Conservation (phyloP, 1,140 invertebrate genomes). For the Pogonomyrmex barbatus region DNA sequence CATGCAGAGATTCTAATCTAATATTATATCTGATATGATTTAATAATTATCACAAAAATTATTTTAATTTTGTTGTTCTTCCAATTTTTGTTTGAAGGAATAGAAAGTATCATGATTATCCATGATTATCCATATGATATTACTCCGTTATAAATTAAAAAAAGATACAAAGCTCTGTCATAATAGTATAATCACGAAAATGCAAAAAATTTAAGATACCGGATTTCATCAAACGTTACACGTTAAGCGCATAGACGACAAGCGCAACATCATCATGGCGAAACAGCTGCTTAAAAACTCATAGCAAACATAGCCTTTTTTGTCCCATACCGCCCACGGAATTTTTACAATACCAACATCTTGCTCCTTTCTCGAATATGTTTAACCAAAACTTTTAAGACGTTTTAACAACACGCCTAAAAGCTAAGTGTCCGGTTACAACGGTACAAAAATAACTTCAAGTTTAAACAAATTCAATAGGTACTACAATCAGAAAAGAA, state of each 20-base stretch:
- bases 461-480: too few species aligned
- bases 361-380: neutral
- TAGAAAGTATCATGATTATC: neutral
- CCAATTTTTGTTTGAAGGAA: neutral
- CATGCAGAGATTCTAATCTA: neutral
- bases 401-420: neutral
- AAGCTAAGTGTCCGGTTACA: too few species aligned
- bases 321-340: neutral
- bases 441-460: too few species aligned
- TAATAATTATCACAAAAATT: slow-evolving; percentile 12
- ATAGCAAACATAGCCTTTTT: slow-evolving; percentile 30
- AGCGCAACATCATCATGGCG: neutral
- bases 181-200: neutral
- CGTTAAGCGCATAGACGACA: neutral
- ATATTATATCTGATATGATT: neutral
- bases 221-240: neutral
- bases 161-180: neutral
- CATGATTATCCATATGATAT: neutral
- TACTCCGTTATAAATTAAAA: neutral
- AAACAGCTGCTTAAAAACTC: slow-evolving; percentile 16
- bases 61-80: neutral
- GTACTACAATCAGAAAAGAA: neutral
- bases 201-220: slow-evolving; percentile 9
- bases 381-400: slow-evolving; percentile 16
- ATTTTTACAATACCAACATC: slow-evolving; percentile 14